A percentile compares a stretch with the other conserved stretches of the same genome.
phyloP scores from a whole-genome alignment of 2,113 vertebrate genomes.

The Oryzias woworae region DNA sequence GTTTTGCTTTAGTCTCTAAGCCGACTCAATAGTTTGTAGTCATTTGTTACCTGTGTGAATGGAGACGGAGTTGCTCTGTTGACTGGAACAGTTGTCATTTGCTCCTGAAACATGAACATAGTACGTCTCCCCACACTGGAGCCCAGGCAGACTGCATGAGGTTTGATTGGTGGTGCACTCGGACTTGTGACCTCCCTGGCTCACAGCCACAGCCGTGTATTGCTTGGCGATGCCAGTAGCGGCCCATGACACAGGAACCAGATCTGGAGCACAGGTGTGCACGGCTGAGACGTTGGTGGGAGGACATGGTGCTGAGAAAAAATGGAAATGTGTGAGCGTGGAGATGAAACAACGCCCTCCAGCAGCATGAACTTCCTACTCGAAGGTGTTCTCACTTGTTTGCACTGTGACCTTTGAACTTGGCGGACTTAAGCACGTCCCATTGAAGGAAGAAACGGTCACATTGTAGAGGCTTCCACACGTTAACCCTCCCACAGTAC shows the following conservation, averaged over 20 bases:
- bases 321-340: conserved; percentile 1
- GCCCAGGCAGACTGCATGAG: conserved; percentile 54
- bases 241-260: conserved; percentile 61
- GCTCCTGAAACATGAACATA: conserved; percentile 53
- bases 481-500: conserved; percentile 38
- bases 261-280: conserved; percentile 33
- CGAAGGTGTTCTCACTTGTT: conserved; percentile 43
- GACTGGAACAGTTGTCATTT: conserved; percentile 53
- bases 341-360: neutral
- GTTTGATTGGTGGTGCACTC: conserved; percentile 53
- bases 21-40: neutral
- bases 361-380: neutral
- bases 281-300: conserved; percentile 49
- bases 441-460: conserved; percentile 22
- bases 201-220: conserved; percentile 59
- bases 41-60: conserved; percentile 54
- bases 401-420: conserved; percentile 48
- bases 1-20: neutral
- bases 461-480: conserved; percentile 61
- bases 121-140: conserved; percentile 70
- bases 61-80: conserved; percentile 31
- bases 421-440: conserved; percentile 49
- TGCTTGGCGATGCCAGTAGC: conserved; percentile 44
- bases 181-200: conserved; percentile 40
- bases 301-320: conserved; percentile 59